A percentile compares a stretch with the other conserved stretches of the same genome.
Conservation (phyloP, 1,140 invertebrate genomes). For the Atta texana region DNA sequence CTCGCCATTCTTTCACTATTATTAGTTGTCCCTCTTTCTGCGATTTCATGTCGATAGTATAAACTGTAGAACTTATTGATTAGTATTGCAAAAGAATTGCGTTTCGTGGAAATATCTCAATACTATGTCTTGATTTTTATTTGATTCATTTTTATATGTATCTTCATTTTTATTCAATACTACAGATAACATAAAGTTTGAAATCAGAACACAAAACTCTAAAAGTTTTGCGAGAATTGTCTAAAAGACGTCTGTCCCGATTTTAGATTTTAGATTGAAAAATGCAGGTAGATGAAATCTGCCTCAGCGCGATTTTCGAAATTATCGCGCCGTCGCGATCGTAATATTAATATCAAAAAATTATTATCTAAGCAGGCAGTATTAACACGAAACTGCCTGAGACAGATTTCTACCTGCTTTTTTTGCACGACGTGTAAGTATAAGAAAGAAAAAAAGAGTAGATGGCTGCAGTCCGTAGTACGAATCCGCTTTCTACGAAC, state of each 20-base stretch:
- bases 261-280: too few relatives aligned
- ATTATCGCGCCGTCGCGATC: too few relatives aligned
- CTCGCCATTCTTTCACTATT: slow-evolving; percentile 5
- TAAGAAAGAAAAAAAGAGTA: background rate
- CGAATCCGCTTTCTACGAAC: slow-evolving; percentile 32
- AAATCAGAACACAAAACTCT: too few relatives aligned
- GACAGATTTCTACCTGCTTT: background rate
- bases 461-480: background rate
- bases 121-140: background rate
- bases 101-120: background rate
- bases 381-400: background rate
- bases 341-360: too few relatives aligned
- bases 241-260: too few relatives aligned
- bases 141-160: too few relatives aligned
- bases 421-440: background rate
- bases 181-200: too few relatives aligned
- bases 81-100: background rate
- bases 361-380: too few relatives aligned
- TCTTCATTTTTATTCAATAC: too few relatives aligned
- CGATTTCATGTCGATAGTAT: background rate
- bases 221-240: too few relatives aligned
- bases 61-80: background rate
- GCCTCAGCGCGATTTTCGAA: too few relatives aligned
- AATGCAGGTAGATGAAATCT: too few relatives aligned
- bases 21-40: slow-evolving; percentile 1